Evolutionary conservation across 2,888 invertebrate species (phyloP).

Genomic region (Mythimna ferrago): DNA sequence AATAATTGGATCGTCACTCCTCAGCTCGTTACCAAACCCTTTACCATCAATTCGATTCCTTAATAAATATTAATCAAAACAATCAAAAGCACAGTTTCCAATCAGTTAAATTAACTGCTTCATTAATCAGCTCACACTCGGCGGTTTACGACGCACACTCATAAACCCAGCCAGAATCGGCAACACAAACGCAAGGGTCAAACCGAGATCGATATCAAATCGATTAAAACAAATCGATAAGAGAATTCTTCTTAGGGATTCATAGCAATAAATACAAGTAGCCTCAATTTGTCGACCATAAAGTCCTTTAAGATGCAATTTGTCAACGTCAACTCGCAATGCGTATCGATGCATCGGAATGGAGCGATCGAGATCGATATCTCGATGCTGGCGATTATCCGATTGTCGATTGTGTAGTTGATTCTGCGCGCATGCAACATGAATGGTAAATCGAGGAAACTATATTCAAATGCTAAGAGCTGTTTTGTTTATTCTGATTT

Average conservation of each 20-base stretch:
- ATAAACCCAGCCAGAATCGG: constrained; percentile 56
- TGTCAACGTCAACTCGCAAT: constrained; percentile 85
- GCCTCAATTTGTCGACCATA: constrained; percentile 87
- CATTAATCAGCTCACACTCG: constrained; percentile 62
- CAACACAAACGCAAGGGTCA: constrained; percentile 56
- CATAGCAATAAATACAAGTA: constrained; percentile 80
- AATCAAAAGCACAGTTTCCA: constrained; percentile 42
- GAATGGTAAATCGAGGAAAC: constrained; percentile 78
- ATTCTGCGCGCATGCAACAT: constrained; percentile 73
- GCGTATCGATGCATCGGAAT: constrained; percentile 84
- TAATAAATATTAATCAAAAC: constrained; percentile 47
- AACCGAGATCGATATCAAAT: constrained; percentile 68
- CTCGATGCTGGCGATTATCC: constrained; percentile 82
- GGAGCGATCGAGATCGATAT: constrained; percentile 85
- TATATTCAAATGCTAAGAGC: constrained; percentile 79
- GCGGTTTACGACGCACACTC: constrained; percentile 53
- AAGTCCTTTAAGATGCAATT: constrained; percentile 83
- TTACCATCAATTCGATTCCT: constrained; percentile 30
- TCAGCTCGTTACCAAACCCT: constrained; percentile 16
- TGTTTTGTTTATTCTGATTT: constrained; percentile 78
- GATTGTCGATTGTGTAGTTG: constrained; percentile 75
- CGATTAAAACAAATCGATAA: constrained; percentile 72
- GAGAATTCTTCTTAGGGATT: constrained; percentile 71
- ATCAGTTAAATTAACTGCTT: constrained; percentile 62
- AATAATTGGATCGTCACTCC: constrained; percentile 4